Evolutionary conservation across 2,113 vertebrate species (phyloP).

Genomic region (Equus przewalskii): DNA sequence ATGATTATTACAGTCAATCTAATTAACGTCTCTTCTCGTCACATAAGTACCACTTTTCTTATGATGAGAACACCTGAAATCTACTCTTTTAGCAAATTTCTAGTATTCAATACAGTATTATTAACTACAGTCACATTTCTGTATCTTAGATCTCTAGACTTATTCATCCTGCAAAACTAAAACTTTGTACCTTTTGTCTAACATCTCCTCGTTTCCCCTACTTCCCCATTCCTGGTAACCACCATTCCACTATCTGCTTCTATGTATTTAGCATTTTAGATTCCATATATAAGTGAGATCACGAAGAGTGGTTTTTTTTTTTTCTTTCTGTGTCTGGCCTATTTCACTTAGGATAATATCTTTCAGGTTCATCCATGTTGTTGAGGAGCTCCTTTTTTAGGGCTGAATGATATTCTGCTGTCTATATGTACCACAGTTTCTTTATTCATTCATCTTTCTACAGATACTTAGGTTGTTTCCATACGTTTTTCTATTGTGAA

Average conservation of each 20-base stretch:
- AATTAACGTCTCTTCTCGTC: not conserved
- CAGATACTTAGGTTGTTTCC: not conserved
- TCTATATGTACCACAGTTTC: not conserved
- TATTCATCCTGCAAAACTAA: not conserved
- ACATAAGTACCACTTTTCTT: not conserved
- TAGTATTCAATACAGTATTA: not conserved
- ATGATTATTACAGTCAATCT: not conserved
- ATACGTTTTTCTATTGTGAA: not conserved
- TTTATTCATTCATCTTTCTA: not conserved
- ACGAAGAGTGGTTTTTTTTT: not conserved
- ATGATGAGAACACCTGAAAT: not conserved
- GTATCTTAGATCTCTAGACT: not conserved
- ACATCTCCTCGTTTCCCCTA: not conserved
- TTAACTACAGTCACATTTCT: not conserved
- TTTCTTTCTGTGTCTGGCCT: not conserved
- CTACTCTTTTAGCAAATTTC: not conserved
- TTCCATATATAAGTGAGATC: not conserved
- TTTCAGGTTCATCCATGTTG: not conserved
- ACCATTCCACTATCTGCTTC: not conserved
- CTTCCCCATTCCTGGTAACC: no score
- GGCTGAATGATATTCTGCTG: not conserved
- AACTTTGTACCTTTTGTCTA: not conserved
- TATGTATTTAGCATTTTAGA: not conserved
- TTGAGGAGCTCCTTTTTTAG: not conserved
- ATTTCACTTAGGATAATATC: not conserved